Percentiles rank a stretch among this genome's conserved stretches.
Evolutionary conservation across 2,797 vertebrate species (phyloP).

Genomic region (Phalloptychus januarius): DNA sequence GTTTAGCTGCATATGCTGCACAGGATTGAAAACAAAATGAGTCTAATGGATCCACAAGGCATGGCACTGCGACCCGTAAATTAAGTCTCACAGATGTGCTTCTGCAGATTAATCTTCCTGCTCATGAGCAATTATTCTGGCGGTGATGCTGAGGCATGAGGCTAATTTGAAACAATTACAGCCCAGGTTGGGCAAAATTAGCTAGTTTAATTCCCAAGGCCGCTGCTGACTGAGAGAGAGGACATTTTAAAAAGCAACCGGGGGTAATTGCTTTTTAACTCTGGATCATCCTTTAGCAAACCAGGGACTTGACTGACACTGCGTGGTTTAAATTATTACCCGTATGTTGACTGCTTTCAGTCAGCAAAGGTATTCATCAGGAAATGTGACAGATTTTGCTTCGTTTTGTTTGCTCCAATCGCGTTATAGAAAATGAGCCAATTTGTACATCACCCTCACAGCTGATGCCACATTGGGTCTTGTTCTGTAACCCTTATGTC

Average conservation of each 20-base stretch:
- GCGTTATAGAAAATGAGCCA: constrained; percentile 26
- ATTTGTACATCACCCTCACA: constrained; percentile 47
- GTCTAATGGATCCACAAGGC: constrained; percentile 65
- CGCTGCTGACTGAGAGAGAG: constrained; percentile 59
- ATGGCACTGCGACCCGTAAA: constrained; percentile 60
- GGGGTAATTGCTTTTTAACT: constrained; percentile 64
- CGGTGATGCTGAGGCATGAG: constrained; percentile 69
- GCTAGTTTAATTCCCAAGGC: constrained; percentile 65
- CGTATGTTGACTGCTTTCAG: neutral
- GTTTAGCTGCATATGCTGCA: constrained; percentile 55
- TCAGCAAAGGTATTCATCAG: constrained; percentile 11
- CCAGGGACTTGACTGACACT: constrained; percentile 17
- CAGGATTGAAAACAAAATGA: constrained; percentile 59
- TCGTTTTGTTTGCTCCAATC: constrained; percentile 17
- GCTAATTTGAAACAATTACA: constrained; percentile 83
- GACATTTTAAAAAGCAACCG: constrained; percentile 52
- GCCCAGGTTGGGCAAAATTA: constrained; percentile 73
- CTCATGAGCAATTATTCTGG: constrained; percentile 76
- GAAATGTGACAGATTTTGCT: neutral
- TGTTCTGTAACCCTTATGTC: constrained; percentile 30
- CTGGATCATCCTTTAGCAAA: constrained; percentile 31
- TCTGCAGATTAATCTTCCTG: constrained; percentile 80
- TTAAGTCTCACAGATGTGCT: constrained; percentile 80
- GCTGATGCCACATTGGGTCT: constrained; percentile 29
- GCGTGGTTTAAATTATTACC: constrained; percentile 16